A percentile compares a stretch with the other conserved stretches of the same genome.
Conservation (phyloP, 92 coral and sea anemone genomes). For the Palythoa grandiflora region DNA sequence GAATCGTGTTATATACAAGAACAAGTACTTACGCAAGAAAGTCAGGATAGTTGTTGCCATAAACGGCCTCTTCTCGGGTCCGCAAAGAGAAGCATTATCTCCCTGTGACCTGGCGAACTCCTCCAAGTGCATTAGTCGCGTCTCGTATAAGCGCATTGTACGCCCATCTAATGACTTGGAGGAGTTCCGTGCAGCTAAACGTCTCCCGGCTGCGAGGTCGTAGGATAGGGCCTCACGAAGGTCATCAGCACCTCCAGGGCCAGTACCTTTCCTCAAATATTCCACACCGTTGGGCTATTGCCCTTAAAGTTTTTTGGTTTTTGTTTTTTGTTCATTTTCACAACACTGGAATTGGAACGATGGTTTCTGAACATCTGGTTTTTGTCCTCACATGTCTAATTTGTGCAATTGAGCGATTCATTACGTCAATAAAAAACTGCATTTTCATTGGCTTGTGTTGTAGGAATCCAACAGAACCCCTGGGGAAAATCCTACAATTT, state of each 20-base stretch:
- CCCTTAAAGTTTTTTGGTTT: not conserved
- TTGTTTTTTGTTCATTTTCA: not conserved
- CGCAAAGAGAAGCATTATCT: not conserved
- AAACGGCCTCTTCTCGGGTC: not conserved
- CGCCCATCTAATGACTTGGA: conserved; percentile 18
- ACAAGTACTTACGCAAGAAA: conserved; percentile 14
- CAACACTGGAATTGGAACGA: not conserved
- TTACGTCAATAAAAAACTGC: not conserved
- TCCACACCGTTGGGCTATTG: not conserved
- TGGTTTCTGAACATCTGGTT: not conserved
- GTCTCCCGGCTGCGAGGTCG: not conserved
- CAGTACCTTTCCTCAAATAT: not conserved
- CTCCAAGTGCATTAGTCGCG: conserved; percentile 27
- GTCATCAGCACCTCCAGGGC: not conserved
- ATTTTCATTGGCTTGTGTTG: not conserved
- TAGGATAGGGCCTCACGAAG: not conserved
- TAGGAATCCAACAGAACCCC: not conserved
- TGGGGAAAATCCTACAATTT: not conserved
- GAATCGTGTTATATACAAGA: not conserved
- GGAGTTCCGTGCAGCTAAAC: conserved; percentile 25
- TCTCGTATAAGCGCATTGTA: conserved; percentile 17
- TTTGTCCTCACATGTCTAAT: not conserved
- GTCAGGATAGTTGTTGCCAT: not conserved
- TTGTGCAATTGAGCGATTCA: not conserved
- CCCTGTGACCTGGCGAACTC: conserved; percentile 31